phyloP scores from a whole-genome alignment of 2,113 vertebrate species.

The Spea bombifrons region DNA sequence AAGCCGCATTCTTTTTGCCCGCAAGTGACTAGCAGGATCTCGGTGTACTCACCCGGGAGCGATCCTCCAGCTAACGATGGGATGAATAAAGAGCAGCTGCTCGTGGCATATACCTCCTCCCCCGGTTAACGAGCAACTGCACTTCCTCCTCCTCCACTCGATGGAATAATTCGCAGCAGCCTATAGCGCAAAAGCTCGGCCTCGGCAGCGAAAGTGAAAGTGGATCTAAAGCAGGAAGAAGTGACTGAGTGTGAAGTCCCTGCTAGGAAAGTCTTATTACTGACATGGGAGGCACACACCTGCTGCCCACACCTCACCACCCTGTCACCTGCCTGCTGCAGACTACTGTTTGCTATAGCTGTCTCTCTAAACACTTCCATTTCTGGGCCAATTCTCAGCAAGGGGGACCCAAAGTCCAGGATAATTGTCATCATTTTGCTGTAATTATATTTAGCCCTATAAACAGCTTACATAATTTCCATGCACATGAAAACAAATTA shows the following conservation, averaged over 20 bases:
- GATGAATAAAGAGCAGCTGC: background rate
- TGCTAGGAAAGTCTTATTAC: background rate
- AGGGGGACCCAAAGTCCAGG: no score
- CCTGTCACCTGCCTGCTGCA: background rate
- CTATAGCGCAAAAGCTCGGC: background rate
- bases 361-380: no score
- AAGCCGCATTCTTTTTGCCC: no score
- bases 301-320: background rate
- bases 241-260: slow-evolving; percentile 30
- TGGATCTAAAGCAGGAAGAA: slow-evolving; percentile 25
- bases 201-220: slow-evolving; percentile 26
- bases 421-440: no score
- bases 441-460: no score
- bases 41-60: background rate
- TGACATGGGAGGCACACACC: background rate
- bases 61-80: background rate
- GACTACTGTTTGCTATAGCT: background rate
- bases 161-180: background rate
- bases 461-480: no score
- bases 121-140: background rate
- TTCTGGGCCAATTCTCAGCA: no score
- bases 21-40: no score
- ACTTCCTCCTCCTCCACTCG: background rate
- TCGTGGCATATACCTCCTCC: background rate
- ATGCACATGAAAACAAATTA: no score